A percentile compares a stretch with the other conserved stretches of the same genome.
Conservation (phyloP, 2,888 invertebrate genomes). For the Cyclophora albipunctata region DNA sequence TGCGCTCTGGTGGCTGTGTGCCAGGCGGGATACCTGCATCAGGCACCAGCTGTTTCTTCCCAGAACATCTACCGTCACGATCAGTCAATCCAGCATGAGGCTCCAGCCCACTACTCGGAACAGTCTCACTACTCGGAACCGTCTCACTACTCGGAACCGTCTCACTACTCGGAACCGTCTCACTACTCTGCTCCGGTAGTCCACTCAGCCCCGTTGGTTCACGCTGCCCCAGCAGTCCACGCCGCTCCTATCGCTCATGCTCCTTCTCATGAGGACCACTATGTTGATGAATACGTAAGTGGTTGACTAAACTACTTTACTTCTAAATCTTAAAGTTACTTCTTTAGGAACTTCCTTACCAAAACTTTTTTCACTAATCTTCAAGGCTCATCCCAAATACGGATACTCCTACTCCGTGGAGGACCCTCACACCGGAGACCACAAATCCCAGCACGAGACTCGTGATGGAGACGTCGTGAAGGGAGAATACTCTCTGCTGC, state of each 20-base stretch:
- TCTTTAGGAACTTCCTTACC: too few relatives aligned
- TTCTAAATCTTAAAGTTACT: too few relatives aligned
- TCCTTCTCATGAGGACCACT: conserved; percentile 49
- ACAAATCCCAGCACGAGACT: conserved; percentile 74
- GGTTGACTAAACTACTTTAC: too few relatives aligned
- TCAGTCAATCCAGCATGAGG: conserved; percentile 49
- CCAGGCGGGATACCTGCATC: conserved; percentile 58
- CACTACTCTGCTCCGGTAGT: conserved; percentile 25
- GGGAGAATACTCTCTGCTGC: conserved; percentile 73
- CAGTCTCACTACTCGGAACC: too few relatives aligned
- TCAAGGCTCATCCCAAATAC: conserved; percentile 68
- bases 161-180: too few relatives aligned
- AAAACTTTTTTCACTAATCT: conserved; percentile 1
- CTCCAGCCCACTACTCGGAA: conserved; percentile 44
- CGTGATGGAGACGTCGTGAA: conserved; percentile 76
- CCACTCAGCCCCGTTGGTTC: conserved; percentile 20
- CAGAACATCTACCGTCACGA: conserved; percentile 67
- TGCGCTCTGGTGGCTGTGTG: conserved; percentile 54
- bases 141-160: not conserved
- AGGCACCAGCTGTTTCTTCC: conserved; percentile 64
- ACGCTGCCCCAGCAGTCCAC: conserved; percentile 22
- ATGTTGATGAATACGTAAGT: conserved; percentile 67
- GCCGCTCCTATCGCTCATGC: conserved; percentile 17
- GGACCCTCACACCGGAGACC: conserved; percentile 77
- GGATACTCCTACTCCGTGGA: conserved; percentile 76